These are phyloP conservation scores for Phaonia tiefii DNA, from an alignment of 2,888 invertebrate species.

Conservation along the genomic window DNA sequence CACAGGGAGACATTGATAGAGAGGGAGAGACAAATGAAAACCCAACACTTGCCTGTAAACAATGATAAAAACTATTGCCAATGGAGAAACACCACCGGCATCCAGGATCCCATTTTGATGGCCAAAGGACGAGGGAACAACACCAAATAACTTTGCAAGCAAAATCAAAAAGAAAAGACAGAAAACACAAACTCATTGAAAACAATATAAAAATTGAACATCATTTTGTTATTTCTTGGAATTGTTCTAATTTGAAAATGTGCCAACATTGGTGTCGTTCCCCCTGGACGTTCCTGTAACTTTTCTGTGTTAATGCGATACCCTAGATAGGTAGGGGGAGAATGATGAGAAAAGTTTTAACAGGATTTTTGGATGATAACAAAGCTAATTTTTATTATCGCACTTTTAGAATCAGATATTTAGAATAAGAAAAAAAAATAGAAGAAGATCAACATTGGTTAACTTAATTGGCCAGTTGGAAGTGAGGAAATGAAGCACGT, in stretches of 20 bases:
- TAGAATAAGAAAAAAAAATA: too few species aligned
- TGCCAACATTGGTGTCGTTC: background rate
- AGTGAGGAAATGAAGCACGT: too few species aligned
- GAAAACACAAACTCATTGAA: conserved; percentile 27
- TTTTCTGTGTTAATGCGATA: background rate
- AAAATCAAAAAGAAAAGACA: background rate
- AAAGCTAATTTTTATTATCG: conserved; percentile 24
- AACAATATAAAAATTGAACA: conserved; percentile 40
- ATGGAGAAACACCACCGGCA: background rate
- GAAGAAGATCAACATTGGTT: too few species aligned
- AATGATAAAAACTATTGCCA: conserved; percentile 7
- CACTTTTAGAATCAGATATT: conserved; percentile 7
- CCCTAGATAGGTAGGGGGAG: background rate
- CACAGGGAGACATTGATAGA: background rate
- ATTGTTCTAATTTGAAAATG: conserved; percentile 40
- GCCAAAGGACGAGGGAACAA: background rate
- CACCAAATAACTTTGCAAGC: background rate
- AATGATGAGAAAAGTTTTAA: conserved; percentile 24
- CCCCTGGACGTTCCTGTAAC: background rate
- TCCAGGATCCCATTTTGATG: background rate
- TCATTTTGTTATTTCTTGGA: conserved; percentile 41
- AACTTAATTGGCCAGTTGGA: too few species aligned
- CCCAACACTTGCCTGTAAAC: background rate
- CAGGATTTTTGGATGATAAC: background rate
- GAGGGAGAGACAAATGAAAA: conserved; percentile 12